A percentile compares a stretch with the other conserved stretches of the same genome.
Evolutionary conservation across 92 coral and sea anemone genomes (phyloP).

Genomic region (Pocillopora meandrina): DNA sequence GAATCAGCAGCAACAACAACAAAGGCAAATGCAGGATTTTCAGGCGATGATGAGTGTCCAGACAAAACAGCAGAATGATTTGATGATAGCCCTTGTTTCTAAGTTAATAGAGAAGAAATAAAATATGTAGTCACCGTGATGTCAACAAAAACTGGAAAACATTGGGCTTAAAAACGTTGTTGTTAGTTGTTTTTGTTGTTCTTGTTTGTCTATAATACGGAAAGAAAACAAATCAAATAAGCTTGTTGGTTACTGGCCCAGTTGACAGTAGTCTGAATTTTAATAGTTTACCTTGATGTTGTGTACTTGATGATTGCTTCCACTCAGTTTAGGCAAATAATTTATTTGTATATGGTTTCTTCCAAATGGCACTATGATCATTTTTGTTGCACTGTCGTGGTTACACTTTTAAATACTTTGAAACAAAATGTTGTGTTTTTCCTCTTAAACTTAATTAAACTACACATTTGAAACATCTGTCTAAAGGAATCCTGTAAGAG

Average conservation of each 20-base stretch:
- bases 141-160: slow-evolving; percentile 3
- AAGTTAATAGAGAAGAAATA: slow-evolving; percentile 32
- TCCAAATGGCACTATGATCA: not conserved
- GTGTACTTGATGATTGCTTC: slow-evolving; percentile 15
- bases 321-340: slow-evolving; percentile 1
- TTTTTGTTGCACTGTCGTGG: slow-evolving; percentile 22
- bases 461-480: not conserved
- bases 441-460: not conserved
- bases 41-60: not conserved
- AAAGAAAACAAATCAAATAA: slow-evolving; percentile 24
- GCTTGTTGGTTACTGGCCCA: slow-evolving; percentile 5
- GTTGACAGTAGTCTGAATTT: slow-evolving; percentile 16
- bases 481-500: not conserved
- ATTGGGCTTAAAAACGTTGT: slow-evolving; percentile 16
- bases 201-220: slow-evolving; percentile 3
- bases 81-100: slow-evolving; percentile 39
- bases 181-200: slow-evolving; percentile 10
- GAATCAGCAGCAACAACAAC: slow-evolving; percentile 5
- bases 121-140: slow-evolving; percentile 12
- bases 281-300: slow-evolving; percentile 27
- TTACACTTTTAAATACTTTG: slow-evolving; percentile 20
- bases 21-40: slow-evolving; percentile 1
- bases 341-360: too few species aligned
- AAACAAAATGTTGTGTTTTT: slow-evolving; percentile 3
- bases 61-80: slow-evolving; percentile 15